phyloP scores from a whole-genome alignment of 1,140 invertebrate genomes.

The Heliconius himera region DNA sequence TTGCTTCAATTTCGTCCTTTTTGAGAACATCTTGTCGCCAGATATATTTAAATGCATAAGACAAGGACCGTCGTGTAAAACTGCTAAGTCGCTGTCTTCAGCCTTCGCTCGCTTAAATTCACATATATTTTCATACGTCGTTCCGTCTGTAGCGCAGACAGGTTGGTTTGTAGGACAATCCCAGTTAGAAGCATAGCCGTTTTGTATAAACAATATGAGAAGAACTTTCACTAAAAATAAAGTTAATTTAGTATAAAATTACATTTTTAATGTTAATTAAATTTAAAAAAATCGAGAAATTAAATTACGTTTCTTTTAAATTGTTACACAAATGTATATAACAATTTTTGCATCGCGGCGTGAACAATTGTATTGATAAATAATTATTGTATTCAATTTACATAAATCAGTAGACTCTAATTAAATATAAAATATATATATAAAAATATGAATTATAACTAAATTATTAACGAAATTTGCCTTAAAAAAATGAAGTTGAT shows the following conservation, averaged over 20 bases:
- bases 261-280: background rate
- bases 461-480: too few species aligned
- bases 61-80: constrained; percentile 29
- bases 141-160: constrained; percentile 43
- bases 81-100: constrained; percentile 23
- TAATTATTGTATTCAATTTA: too few species aligned
- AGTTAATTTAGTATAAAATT: background rate
- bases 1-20: background rate
- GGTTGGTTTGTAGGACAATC: constrained; percentile 18
- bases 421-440: too few species aligned
- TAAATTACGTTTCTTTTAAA: background rate
- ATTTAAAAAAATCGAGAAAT: background rate
- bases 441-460: too few species aligned
- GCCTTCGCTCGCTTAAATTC: constrained; percentile 32
- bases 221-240: background rate
- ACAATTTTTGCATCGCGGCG: too few species aligned
- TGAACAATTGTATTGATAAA: too few species aligned
- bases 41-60: background rate
- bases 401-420: too few species aligned
- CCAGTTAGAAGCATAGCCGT: background rate
- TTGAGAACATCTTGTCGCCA: background rate
- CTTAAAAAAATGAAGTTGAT: background rate
- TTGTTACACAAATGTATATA: too few species aligned
- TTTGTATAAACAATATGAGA: background rate
- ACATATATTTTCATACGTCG: constrained; percentile 43